Evolutionary conservation across 2,113 vertebrate genomes (phyloP), one percentile per base, ranked within the genome.

Genomic region (Alouatta palliata): DNA sequence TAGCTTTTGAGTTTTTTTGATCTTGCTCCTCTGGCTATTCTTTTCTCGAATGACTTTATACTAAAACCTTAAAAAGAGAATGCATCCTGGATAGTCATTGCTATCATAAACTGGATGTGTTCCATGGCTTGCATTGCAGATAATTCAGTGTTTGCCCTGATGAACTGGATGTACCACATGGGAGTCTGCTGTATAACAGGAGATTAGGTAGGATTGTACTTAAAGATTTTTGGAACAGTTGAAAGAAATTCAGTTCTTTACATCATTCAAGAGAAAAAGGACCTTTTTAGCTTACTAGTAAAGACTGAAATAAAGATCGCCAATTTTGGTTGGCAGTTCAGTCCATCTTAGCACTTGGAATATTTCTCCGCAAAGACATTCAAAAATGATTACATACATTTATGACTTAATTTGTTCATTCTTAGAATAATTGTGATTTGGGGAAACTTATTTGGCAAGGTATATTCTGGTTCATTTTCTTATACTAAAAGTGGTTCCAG

Each of bases 331-430:
- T 73, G 64, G 81, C 82, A 87, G 4, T 90, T 87, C 35, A 87
- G 71, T 21, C n/a, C 30, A 21, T 77, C 20, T 93, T 95, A 66
- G 30, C 30, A 68, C 40, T 71, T 40, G 79, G 94, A 90, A n/a
- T 75, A 84, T 77, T 83, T 88, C 45, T 66, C 52, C 79, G 30
- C 52, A 79, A 96, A 96, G 76, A 71, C 37, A 56, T 79, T 71
- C 27, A 83, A 75, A 93, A 61, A 19, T 54, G 35, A 76, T 56
- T 86, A 35, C 30, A 35, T 47, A 85, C n/a, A 81, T 70, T 43
- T 40, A 61, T 19, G 14, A 64, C 70, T 84, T 25, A 25, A 94
- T 87, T 79, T 94, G 68, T 68, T 94, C 40, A 76, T 94, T 76
- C 82, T 82, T 75, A 58, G n/a, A 37, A 66, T 76, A 87, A 86